Percentiles rank a stretch among this genome's conserved stretches.
These are phyloP conservation scores for Aulostomus chinensis DNA, from an alignment of 2,797 vertebrate genomes.

Conservation along the genomic window DNA sequence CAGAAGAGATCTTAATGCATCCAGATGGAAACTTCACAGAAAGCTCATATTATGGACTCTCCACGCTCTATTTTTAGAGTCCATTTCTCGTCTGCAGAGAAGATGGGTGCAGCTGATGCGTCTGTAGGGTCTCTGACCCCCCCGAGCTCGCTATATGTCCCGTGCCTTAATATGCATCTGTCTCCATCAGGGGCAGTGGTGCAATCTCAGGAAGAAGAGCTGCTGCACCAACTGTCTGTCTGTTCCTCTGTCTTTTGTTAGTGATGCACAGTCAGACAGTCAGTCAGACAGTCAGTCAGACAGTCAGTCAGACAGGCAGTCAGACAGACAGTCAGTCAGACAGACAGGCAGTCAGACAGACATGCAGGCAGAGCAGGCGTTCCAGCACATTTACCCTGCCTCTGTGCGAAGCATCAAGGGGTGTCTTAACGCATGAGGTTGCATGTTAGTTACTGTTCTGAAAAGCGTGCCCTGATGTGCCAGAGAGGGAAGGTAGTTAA, in stretches of 20 bases:
- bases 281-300: constrained; percentile 54
- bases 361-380: constrained; percentile 64
- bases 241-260: constrained; percentile 62
- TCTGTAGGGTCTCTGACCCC: constrained; percentile 25
- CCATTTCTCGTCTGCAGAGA: constrained; percentile 31
- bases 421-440: constrained; percentile 81
- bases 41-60: constrained; percentile 20
- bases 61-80: constrained; percentile 17
- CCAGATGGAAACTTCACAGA: constrained; percentile 35
- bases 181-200: constrained; percentile 31
- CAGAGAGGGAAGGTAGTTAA: constrained; percentile 38
- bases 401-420: constrained; percentile 76
- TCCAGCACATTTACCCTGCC: constrained; percentile 80
- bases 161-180: constrained; percentile 58
- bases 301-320: constrained; percentile 41
- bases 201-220: constrained; percentile 43
- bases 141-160: constrained; percentile 10
- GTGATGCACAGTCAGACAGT: constrained; percentile 54
- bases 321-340: constrained; percentile 54
- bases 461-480: constrained; percentile 60
- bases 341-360: too few species aligned
- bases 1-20: constrained; percentile 30
- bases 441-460: constrained; percentile 82
- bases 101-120: constrained; percentile 37
- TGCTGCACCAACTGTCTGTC: constrained; percentile 58